Evolutionary conservation across 2,113 vertebrate species (phyloP).

Genomic region (Oxyura jamaicensis): DNA sequence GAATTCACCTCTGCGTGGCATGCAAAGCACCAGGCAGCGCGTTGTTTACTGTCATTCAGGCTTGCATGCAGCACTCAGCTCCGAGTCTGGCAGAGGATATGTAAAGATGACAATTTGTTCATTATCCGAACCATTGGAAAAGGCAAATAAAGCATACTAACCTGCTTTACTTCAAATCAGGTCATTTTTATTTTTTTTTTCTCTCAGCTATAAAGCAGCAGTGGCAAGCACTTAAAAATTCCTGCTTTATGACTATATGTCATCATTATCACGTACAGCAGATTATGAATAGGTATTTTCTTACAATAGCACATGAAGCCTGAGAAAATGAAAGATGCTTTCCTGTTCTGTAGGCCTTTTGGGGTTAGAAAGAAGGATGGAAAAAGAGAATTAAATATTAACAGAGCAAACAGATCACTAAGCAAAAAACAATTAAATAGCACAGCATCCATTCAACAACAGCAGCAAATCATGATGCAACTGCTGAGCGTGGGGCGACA

Average conservation of each 20-base stretch:
- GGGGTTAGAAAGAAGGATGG: conserved; percentile 34
- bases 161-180: conserved; percentile 55
- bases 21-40: background rate
- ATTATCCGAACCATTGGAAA: conserved; percentile 53
- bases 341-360: conserved; percentile 63
- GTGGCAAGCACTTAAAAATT: conserved; percentile 69
- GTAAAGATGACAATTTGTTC: conserved; percentile 60
- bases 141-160: conserved; percentile 60
- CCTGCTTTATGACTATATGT: conserved; percentile 53
- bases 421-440: conserved; percentile 76
- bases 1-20: conserved; percentile 59
- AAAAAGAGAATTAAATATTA: conserved; percentile 59
- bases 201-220: conserved; percentile 46
- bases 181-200: conserved; percentile 27
- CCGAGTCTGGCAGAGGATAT: conserved; percentile 17
- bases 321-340: conserved; percentile 65
- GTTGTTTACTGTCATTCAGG: conserved; percentile 29
- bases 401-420: conserved; percentile 63
- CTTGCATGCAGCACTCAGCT: background rate
- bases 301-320: conserved; percentile 50
- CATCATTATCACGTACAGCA: conserved; percentile 63
- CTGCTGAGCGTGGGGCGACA: conserved; percentile 33
- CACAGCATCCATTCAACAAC: conserved; percentile 68
- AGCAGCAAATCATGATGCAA: conserved; percentile 74
- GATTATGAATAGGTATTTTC: conserved; percentile 54